Percentiles rank a stretch among this genome's conserved stretches.
Conservation (phyloP, 2,797 vertebrate genomes). For the Knipowitschia caucasica region DNA sequence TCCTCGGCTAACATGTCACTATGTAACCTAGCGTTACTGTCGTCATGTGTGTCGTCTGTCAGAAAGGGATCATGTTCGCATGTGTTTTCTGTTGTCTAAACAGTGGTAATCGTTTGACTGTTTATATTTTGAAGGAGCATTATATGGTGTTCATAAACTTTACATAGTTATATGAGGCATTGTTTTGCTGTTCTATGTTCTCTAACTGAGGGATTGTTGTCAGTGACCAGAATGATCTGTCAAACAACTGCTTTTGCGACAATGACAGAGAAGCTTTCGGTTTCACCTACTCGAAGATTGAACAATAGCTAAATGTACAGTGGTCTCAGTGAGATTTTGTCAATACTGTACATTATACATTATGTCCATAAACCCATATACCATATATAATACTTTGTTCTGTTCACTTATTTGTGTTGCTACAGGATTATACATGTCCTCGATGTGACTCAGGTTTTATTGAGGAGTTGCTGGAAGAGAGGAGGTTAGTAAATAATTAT, state of each 20-base stretch:
- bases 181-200: slow-evolving; percentile 43
- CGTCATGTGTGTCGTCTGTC: too few species aligned
- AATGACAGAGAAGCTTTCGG: slow-evolving; percentile 23
- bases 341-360: too few species aligned
- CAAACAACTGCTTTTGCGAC: slow-evolving; percentile 22
- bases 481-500: slow-evolving; percentile 73
- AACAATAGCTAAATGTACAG: too few species aligned
- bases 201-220: slow-evolving; percentile 26
- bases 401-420: neutral
- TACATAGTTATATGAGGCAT: slow-evolving; percentile 16
- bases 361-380: too few species aligned
- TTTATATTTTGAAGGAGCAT: neutral
- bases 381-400: too few species aligned
- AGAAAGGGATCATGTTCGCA: too few species aligned
- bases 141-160: neutral
- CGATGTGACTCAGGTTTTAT: slow-evolving; percentile 97
- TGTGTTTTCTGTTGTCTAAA: too few species aligned
- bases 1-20: too few species aligned
- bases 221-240: slow-evolving; percentile 51
- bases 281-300: slow-evolving; percentile 1
- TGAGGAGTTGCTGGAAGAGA: slow-evolving; percentile 90
- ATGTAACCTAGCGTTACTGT: too few species aligned
- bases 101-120: too few species aligned
- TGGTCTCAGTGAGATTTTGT: too few species aligned
- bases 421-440: slow-evolving; percentile 93